Base-by-base conservation (phyloP, 2,797 vertebrate species). In the Bryconaethiops microstoma region DNA sequence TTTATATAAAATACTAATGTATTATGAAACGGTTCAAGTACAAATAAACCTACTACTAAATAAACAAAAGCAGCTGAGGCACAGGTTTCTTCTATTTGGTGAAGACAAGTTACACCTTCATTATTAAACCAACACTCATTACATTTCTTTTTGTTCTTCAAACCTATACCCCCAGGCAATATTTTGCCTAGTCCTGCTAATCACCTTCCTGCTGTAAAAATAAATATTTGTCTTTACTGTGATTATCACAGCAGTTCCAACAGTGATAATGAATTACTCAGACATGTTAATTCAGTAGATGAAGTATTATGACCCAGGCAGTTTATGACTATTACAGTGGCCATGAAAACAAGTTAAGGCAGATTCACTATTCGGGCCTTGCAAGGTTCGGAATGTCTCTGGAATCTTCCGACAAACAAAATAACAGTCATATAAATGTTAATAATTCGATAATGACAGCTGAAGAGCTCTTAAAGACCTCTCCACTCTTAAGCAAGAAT, bases 401-500 rank as follows among this genome's bases (percentile, higher is more conserved):
- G 71, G 40, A 81, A 72, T 77, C 77, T 67, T 29, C n/a, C 50
- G 69, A 23, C 19, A 81, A 80, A 81, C 75, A 52, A 89, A 86
- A 73, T 40, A 8, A 35, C 16, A 76, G 78, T 82, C 83, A 87
- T 76, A 68, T 42, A 70, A 29, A 57, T n/a, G 59, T 73, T 40
- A 35, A 64, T 19, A 48, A 45, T 57, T 35, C 52, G 19, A 54
- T 42, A 57, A 23, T 21, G 84, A 45, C 81, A 85, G 60, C 68
- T 65, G 35, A 75, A 62, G 64, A 50, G 48, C 13, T 55, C 55
- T 35, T n/a, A 64, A 29, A 79, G 17, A 70, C 25, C 4, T 4
- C 73, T 67, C 23, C 7, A 71, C 7, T 42, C 8, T 29, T 63
- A 48, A 70, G 60, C 14, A 45, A 55, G 50, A 52, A 25, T 2